These are phyloP conservation scores for Toxotes jaculatrix DNA, from an alignment of 2,113 vertebrate species.

Conservation along the genomic window DNA sequence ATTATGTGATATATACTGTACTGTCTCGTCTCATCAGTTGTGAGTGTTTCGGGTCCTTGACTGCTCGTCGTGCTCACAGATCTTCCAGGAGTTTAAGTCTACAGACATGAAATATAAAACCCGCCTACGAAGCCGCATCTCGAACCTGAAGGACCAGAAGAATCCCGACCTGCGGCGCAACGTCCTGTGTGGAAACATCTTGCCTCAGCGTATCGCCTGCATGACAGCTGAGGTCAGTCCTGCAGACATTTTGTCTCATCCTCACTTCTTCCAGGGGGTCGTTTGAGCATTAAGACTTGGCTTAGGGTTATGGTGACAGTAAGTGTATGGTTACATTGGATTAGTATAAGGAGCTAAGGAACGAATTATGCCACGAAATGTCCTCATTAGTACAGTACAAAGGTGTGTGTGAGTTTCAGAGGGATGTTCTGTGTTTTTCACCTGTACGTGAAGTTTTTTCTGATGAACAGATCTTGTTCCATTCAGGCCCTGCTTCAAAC, in stretches of 20 bases:
- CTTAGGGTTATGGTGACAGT: not conserved
- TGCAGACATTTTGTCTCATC: rapidly evolving
- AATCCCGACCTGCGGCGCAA: constrained; percentile 93
- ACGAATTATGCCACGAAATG: too few relatives aligned
- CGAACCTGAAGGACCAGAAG: constrained; percentile 96
- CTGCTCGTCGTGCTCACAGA: constrained; percentile 78
- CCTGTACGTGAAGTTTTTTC: too few relatives aligned
- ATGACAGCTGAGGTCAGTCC: constrained; percentile 93
- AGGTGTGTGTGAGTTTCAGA: too few relatives aligned
- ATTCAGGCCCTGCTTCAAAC: too few relatives aligned
- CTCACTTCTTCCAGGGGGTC: not conserved
- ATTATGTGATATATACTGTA: not conserved
- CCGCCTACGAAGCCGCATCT: constrained; percentile 93
- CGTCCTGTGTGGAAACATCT: constrained; percentile 91
- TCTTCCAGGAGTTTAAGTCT: constrained; percentile 93
- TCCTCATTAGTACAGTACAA: too few relatives aligned
- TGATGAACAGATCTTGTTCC: too few relatives aligned
- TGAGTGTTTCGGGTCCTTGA: constrained; percentile 86
- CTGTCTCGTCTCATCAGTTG: not conserved
- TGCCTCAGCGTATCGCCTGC: constrained; percentile 88
- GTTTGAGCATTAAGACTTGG: not conserved
- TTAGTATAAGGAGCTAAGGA: too few relatives aligned
- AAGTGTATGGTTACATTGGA: too few relatives aligned
- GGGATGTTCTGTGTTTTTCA: too few relatives aligned
- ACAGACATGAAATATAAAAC: constrained; percentile 96